Evolutionary conservation across 2,113 vertebrate species (phyloP), one percentile per base, ranked within the genome.

Genomic region (Erythrocercus mccallii): DNA sequence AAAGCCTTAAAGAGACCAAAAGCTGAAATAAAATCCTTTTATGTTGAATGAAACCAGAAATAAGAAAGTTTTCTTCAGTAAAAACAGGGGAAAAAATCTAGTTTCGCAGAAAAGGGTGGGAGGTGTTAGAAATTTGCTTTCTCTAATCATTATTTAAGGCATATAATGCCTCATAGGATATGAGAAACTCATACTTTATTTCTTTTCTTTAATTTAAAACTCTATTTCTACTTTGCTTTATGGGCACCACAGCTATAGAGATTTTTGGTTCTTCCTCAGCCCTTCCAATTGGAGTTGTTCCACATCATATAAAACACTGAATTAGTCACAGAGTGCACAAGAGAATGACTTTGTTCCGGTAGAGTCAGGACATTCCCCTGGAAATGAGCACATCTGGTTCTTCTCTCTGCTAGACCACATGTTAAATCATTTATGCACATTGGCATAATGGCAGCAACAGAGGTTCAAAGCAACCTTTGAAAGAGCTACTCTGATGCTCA

Each of bases 311-410:
- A 93, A 97, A 96, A 88, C 88, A 86, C 60, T 94, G 94, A 88
- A 97, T 97, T 96, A 97, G 96, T 97, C 95, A 95, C 92, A 95
- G 85, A 76, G 81, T 86, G 83, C 88, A 94, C 83, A 94, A 97
- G 96, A 86, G 94, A 93, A 96, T 97, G 92, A 95, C 91, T 96
- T 90, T 97, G 86, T 95, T 96, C 95, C 86, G 64, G 94, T 95
- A 56, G 80, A 88, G 88, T 86, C 92, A 90, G 95, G 96, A 97
- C 95, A 96, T 97, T 97, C 76, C 80, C 96, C 86, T 97, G 96
- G 95, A 97, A 97, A 92, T 95, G 80, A 93, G 76, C 96, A 97
- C 96, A 97, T 96, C 96, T 97, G 95, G 94, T 97, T 96, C 94
- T 97, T 97, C 64, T 94, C 94, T 96, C 64, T 88, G 80, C 94